phyloP scores from a whole-genome alignment of 2,888 invertebrate species.

The Polylopha cassiicola region DNA sequence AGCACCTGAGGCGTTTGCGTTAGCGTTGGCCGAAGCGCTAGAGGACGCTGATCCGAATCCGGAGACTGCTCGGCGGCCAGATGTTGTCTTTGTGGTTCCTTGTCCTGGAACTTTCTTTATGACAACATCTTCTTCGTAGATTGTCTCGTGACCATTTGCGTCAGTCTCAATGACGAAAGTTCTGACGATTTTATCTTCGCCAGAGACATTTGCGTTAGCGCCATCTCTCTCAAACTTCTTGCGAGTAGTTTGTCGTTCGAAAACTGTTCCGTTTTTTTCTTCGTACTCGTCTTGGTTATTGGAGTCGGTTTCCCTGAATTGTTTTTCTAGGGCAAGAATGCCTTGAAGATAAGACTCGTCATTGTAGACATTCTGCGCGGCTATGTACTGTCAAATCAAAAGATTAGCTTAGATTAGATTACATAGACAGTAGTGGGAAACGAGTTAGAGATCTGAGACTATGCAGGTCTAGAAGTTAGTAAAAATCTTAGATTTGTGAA shows the following conservation, averaged over 20 bases:
- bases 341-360: slow-evolving; percentile 14
- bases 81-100: background rate
- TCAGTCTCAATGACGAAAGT: slow-evolving; percentile 39
- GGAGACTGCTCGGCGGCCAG: slow-evolving; percentile 11
- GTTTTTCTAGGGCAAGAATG: slow-evolving; percentile 22
- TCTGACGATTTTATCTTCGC: slow-evolving; percentile 35
- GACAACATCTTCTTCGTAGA: slow-evolving; percentile 50
- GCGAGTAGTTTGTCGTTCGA: slow-evolving; percentile 31
- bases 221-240: slow-evolving; percentile 34
- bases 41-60: slow-evolving; percentile 6
- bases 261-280: slow-evolving; percentile 32
- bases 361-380: slow-evolving; percentile 36
- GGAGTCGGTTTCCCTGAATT: slow-evolving; percentile 31
- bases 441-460: no score
- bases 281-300: slow-evolving; percentile 33
- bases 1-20: background rate
- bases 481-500: no score
- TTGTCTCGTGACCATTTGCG: slow-evolving; percentile 37
- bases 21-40: background rate
- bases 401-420: background rate
- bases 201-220: slow-evolving; percentile 24
- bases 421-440: background rate
- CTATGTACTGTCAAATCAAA: slow-evolving; percentile 40
- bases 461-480: no score
- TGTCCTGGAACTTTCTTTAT: slow-evolving; percentile 34